phyloP scores from a whole-genome alignment of 2,888 invertebrate genomes.

The Drosophila basisetae region DNA sequence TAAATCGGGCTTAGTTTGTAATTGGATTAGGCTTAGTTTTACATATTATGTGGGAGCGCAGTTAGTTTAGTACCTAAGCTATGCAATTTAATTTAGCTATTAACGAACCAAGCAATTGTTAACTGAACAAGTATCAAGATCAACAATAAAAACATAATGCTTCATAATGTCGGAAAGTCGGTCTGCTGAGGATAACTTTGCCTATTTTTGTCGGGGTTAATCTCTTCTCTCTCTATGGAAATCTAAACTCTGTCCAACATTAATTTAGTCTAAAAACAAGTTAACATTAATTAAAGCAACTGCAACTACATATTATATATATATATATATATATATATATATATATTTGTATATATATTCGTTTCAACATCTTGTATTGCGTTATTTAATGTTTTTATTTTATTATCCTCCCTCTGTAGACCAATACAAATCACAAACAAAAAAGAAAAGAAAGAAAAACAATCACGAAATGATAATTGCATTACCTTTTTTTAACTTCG shows the following conservation, averaged over 20 bases:
- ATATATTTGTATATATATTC: slow-evolving; percentile 7
- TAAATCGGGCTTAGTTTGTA: slow-evolving; percentile 33
- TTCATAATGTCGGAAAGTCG: slow-evolving; percentile 34
- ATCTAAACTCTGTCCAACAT: slow-evolving; percentile 11
- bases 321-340: neutral
- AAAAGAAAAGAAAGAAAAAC: slow-evolving; percentile 1
- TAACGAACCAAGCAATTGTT: slow-evolving; percentile 50
- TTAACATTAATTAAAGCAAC: slow-evolving; percentile 20
- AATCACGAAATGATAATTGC: slow-evolving; percentile 59
- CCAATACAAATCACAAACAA: slow-evolving; percentile 32
- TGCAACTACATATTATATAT: slow-evolving; percentile 12
- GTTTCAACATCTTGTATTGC: slow-evolving; percentile 35
- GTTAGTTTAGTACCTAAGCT: slow-evolving; percentile 44
- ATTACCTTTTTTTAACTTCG: slow-evolving; percentile 66
- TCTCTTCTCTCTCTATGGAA: slow-evolving; percentile 4
- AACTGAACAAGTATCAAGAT: slow-evolving; percentile 28
- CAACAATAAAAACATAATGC: slow-evolving; percentile 19
- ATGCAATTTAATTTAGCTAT: slow-evolving; percentile 49
- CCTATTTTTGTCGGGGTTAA: slow-evolving; percentile 12
- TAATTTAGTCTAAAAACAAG: slow-evolving; percentile 16
- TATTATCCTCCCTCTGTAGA: slow-evolving; percentile 24
- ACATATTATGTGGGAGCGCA: slow-evolving; percentile 33
- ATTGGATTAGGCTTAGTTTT: slow-evolving; percentile 26
- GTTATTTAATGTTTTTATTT: slow-evolving; percentile 25
- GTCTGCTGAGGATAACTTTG: slow-evolving; percentile 36